phyloP scores from a whole-genome alignment of 2,888 invertebrate genomes.

The Antheraea yamamai region DNA sequence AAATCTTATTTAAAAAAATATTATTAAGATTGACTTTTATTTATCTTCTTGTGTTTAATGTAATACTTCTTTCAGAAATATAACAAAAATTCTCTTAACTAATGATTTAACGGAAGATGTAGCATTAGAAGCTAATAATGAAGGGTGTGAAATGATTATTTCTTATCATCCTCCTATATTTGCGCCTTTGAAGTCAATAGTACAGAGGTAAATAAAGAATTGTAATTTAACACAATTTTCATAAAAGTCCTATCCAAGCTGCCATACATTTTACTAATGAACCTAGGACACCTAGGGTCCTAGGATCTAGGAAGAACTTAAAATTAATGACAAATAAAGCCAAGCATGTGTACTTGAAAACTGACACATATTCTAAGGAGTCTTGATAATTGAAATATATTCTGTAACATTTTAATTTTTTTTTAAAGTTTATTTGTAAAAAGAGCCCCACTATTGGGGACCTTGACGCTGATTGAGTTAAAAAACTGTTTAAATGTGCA shows the following conservation, averaged over 20 bases:
- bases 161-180: constrained; percentile 99
- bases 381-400: too few relatives aligned
- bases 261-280: too few relatives aligned
- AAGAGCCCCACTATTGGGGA: too few relatives aligned
- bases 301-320: too few relatives aligned
- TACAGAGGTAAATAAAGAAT: constrained; percentile 83
- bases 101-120: constrained; percentile 96
- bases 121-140: constrained; percentile 88
- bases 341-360: too few relatives aligned
- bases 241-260: not conserved
- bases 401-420: too few relatives aligned
- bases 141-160: constrained; percentile 89
- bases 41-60: not conserved
- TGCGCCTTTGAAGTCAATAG: constrained; percentile 89
- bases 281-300: too few relatives aligned
- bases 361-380: too few relatives aligned
- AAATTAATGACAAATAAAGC: too few relatives aligned
- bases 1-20: not conserved
- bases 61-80: constrained; percentile 55
- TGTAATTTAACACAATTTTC: not conserved
- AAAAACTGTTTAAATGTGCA: too few relatives aligned
- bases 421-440: too few relatives aligned
- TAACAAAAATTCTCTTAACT: constrained; percentile 89
- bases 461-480: too few relatives aligned
- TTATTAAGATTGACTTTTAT: not conserved